phyloP scores from a whole-genome alignment of 2,797 vertebrate genomes.

The Clarias pachynema region DNA sequence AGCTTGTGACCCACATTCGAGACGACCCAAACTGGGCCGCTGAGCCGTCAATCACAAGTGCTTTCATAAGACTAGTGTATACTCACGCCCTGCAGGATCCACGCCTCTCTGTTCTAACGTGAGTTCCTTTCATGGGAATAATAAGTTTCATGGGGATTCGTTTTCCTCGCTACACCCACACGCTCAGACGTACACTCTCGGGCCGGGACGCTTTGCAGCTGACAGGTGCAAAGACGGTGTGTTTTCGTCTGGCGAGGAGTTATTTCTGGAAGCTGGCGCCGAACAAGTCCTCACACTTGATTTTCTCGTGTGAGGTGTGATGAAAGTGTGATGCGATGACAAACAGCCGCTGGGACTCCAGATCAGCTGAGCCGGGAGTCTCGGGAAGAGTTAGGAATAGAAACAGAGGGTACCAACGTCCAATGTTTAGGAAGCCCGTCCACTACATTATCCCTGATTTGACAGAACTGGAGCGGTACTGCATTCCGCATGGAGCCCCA shows the following conservation, averaged over 20 bases:
- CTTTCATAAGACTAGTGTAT: conserved; percentile 5
- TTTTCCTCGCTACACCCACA: conserved; percentile 20
- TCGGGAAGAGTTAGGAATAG: background rate
- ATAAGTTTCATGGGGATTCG: conserved; percentile 22
- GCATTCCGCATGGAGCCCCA: background rate
- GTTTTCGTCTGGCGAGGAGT: conserved; percentile 21
- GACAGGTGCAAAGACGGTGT: conserved; percentile 28
- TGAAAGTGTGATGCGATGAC: conserved; percentile 54
- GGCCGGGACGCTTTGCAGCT: conserved; percentile 16
- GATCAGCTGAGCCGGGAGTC: background rate
- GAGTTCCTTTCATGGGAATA: conserved; percentile 25
- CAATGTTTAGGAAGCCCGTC: background rate
- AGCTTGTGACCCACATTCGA: conserved; percentile 15
- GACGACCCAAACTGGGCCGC: conserved; percentile 22
- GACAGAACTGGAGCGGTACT: conserved; percentile 5
- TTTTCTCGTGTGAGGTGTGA: conserved; percentile 37
- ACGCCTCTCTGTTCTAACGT: background rate
- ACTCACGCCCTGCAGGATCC: background rate
- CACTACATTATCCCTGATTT: background rate
- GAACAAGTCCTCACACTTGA: conserved; percentile 25
- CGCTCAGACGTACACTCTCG: conserved; percentile 1
- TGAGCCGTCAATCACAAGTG: conserved; percentile 21
- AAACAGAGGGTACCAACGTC: background rate
- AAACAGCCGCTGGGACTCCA: conserved; percentile 23
- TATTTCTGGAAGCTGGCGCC: conserved; percentile 23